phyloP scores from a whole-genome alignment of 2,113 vertebrate species.

The Sceloporus undulatus region DNA sequence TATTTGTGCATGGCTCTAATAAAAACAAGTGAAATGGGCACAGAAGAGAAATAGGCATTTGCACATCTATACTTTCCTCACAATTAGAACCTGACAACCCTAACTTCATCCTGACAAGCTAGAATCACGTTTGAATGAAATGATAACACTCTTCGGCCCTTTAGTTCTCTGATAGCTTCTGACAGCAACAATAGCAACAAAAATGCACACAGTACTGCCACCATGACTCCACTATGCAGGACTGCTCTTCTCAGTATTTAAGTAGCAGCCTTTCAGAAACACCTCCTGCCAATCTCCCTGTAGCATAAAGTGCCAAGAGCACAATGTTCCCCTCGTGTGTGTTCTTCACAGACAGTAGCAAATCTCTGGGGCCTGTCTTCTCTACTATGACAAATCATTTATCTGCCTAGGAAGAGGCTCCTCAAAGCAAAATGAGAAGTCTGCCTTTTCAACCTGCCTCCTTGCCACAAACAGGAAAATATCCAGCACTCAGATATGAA shows the following conservation, averaged over 20 bases:
- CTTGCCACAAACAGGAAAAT: not conserved
- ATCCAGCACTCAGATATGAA: not conserved
- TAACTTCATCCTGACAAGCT: not conserved
- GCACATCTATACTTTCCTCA: not conserved
- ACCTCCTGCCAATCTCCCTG: not conserved
- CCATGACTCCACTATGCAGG: not conserved
- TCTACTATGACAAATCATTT: not conserved
- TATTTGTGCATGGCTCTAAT: not conserved
- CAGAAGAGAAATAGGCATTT: not conserved
- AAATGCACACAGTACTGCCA: not conserved
- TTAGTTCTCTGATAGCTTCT: not conserved
- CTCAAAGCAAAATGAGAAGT: not conserved
- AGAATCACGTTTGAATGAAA: not conserved
- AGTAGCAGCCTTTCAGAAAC: not conserved
- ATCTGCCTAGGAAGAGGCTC: not conserved
- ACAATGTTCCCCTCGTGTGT: slow-evolving; percentile 3
- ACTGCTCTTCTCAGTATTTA: slow-evolving; percentile 9
- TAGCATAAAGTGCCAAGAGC: not conserved
- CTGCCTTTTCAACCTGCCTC: not conserved
- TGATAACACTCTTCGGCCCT: not conserved
- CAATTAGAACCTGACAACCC: not conserved
- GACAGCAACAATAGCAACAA: not conserved
- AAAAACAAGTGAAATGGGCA: not conserved
- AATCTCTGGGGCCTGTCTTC: not conserved
- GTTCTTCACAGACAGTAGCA: not conserved